A percentile compares a stretch with the other conserved stretches of the same genome.
phyloP scores from a whole-genome alignment of 2,888 invertebrate species.

The Diachrysia chrysitis region DNA sequence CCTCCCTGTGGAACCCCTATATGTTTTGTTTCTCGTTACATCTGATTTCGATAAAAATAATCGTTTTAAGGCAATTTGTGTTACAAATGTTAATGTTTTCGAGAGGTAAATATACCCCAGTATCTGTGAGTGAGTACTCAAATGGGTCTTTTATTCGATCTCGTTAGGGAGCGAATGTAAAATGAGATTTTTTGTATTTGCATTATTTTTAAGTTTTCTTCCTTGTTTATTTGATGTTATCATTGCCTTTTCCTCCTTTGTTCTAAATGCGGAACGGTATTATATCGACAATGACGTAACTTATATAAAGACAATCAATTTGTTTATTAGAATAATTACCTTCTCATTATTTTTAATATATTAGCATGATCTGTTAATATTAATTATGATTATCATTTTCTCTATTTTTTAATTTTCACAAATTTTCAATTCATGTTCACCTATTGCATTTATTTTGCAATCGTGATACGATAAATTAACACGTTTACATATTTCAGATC shows the following conservation, averaged over 20 bases:
- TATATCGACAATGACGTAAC: background rate
- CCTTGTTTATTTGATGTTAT: conserved; percentile 31
- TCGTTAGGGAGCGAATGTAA: conserved; percentile 42
- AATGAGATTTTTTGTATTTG: conserved; percentile 25
- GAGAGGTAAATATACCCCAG: conserved; percentile 18
- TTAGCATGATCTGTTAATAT: too few species aligned
- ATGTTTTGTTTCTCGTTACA: conserved; percentile 45
- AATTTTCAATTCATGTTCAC: too few species aligned
- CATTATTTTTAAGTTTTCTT: conserved; percentile 28
- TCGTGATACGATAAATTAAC: too few species aligned
- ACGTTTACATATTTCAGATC: conserved; percentile 4
- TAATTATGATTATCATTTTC: background rate
- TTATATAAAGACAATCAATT: background rate
- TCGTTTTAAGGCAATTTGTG: conserved; percentile 34
- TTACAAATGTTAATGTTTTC: conserved; percentile 26
- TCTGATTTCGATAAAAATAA: conserved; percentile 43
- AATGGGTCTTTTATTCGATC: conserved; percentile 42
- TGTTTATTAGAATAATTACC: background rate
- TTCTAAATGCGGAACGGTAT: background rate
- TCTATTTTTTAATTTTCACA: background rate
- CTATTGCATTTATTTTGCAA: too few species aligned
- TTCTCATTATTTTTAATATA: background rate
- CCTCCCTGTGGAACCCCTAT: conserved; percentile 47
- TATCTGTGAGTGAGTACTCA: conserved; percentile 9
- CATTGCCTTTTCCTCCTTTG: conserved; percentile 26